Percentiles rank a stretch among this genome's conserved stretches.
Evolutionary conservation across 1,140 invertebrate species (phyloP).

Genomic region (Eriocheir sinensis): DNA sequence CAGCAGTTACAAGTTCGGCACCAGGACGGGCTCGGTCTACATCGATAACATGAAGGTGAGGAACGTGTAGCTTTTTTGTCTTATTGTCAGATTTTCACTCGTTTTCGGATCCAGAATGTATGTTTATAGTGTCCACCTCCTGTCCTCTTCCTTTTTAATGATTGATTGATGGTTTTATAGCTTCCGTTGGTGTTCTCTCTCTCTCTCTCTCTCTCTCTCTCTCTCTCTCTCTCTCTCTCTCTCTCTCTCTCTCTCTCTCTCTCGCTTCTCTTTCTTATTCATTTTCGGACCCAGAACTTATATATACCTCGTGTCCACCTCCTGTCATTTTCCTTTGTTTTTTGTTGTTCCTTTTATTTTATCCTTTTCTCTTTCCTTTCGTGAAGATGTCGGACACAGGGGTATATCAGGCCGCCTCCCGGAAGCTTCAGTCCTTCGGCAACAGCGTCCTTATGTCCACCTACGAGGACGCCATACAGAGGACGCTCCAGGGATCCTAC

Average conservation of each 20-base stretch:
- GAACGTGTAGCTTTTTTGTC: background rate
- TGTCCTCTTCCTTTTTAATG: too few species aligned
- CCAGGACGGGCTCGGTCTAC: slow-evolving; percentile 75
- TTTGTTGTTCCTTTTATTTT: background rate
- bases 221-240: too few species aligned
- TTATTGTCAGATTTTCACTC: too few species aligned
- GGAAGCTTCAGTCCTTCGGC: slow-evolving; percentile 50
- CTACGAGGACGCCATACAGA: slow-evolving; percentile 56
- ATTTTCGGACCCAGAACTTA: too few species aligned
- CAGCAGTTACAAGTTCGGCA: slow-evolving; percentile 72
- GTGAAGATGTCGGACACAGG: slow-evolving; percentile 31
- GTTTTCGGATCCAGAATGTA: too few species aligned
- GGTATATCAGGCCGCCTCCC: slow-evolving; percentile 29
- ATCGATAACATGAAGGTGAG: slow-evolving; percentile 75
- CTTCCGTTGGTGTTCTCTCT: too few species aligned
- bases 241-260: too few species aligned
- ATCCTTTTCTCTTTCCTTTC: background rate
- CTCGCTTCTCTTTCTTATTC: too few species aligned
- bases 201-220: too few species aligned
- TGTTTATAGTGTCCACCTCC: too few species aligned
- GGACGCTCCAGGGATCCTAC: slow-evolving; percentile 50
- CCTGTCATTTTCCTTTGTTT: background rate
- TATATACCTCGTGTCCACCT: too few species aligned
- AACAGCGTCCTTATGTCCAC: background rate
- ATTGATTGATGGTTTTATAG: too few species aligned